Conservation (phyloP, 2,113 vertebrate genomes). For the Antigone vipio region DNA sequence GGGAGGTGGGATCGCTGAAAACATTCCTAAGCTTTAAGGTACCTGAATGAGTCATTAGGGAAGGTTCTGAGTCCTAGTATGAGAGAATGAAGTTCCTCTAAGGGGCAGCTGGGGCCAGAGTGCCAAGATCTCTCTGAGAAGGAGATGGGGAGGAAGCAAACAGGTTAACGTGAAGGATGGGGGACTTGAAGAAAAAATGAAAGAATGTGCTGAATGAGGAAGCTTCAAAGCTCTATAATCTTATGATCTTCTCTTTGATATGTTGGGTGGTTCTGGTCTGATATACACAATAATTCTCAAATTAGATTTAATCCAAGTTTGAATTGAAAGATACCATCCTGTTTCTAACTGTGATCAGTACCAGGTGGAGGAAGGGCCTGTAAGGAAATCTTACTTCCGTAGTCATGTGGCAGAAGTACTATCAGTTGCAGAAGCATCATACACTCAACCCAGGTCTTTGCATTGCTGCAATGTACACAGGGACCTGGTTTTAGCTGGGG, state of each 20-base stretch:
- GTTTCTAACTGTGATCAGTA: not conserved
- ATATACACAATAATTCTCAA: not conserved
- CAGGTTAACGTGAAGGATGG: not conserved
- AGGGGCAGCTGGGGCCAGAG: not conserved
- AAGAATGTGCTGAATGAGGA: not conserved
- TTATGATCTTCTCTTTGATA: not conserved
- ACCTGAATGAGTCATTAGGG: not conserved
- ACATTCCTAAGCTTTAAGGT: not conserved
- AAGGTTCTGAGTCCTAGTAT: not conserved
- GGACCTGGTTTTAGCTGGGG: not conserved
- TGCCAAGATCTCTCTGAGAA: not conserved
- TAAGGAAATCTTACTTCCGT: not conserved
- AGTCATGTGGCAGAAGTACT: not conserved
- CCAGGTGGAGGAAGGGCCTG: not conserved
- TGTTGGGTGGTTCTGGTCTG: not conserved
- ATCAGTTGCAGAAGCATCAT: not conserved
- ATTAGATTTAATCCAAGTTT: not conserved
- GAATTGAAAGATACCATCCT: not conserved
- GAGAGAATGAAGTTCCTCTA: not conserved
- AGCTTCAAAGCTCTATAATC: not conserved
- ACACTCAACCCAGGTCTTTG: not conserved
- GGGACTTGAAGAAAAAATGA: not conserved
- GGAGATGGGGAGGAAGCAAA: not conserved
- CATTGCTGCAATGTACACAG: too few relatives aligned
- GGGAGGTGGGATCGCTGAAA: not conserved